Base-by-base conservation (phyloP, 2,888 invertebrate species). In the Mythimna pallens region DNA sequence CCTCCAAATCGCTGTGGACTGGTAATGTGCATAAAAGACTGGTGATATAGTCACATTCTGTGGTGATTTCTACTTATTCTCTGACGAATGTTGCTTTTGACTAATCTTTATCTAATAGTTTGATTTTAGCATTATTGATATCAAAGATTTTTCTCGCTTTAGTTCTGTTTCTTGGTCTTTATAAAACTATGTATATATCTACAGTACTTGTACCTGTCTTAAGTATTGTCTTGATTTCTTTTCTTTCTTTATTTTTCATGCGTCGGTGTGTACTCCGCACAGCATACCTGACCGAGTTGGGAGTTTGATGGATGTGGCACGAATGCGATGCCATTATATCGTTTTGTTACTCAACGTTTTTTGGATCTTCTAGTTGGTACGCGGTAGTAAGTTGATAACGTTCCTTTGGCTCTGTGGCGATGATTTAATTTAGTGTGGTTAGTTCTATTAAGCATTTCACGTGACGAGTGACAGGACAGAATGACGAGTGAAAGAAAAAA, bases 291-390 rank as follows among this genome's bases (percentile, higher is more conserved):
- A 78, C 86, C 84, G 81, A 86, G 54, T 84, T 77, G 52, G 22
- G 75, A 74, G 76, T 84, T 81, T 86, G 86, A 87, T 86, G 79
- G 86, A 87, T 87, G 86, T 65, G 78, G 77, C 79, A 81, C 76
- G 81, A 80, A 80, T 69, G 76, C 79, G 65, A 82, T 85, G 81
- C 79, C 81, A 86, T 84, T 86, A 85, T 59, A 78, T 76, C 72
- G 80, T 84, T 86, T 86, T 82, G 82, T 82, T 81, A 78, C 14
- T 14, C 62, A 70, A 72, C n/a, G 72, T 72, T 79, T 84, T 85
- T 85, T 78, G 43, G 57, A 70, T 65, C 73, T 68, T 59, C 68
- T 58, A 22, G 30, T 36, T 59, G 70, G 82, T 72, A 81, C 71
- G 78, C 66, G 78, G 78, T 52, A 75, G 76, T 69, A 3, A 34